Conservation (phyloP, 2,888 invertebrate species). For the Acanthopleura granulata region DNA sequence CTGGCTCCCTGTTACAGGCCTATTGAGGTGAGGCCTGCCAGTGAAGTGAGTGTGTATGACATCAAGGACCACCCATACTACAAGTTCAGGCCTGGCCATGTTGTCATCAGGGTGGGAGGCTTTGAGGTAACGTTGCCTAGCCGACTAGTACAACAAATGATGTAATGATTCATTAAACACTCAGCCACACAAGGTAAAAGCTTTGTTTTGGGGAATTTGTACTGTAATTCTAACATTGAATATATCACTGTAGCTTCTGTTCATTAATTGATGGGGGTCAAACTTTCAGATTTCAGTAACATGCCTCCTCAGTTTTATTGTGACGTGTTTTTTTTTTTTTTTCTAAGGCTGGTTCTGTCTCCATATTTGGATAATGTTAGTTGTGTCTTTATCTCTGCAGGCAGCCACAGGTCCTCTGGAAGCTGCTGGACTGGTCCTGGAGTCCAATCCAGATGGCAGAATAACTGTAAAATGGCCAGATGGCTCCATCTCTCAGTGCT, state of each 20-base stretch:
- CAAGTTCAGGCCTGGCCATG: conserved; percentile 91
- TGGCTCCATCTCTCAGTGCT: conserved; percentile 86
- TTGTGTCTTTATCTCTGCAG: neutral
- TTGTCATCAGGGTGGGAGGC: conserved; percentile 74
- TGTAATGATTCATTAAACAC: too few species aligned
- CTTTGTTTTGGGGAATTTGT: too few species aligned
- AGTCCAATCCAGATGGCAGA: conserved; percentile 85
- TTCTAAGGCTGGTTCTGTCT: too few species aligned
- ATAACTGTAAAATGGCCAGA: conserved; percentile 94
- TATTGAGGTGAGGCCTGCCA: conserved; percentile 78
- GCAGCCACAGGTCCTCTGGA: conserved; percentile 51
- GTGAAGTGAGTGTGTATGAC: conserved; percentile 95
- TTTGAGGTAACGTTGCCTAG: conserved; percentile 40
- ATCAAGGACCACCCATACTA: conserved; percentile 95
- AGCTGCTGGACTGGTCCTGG: conserved; percentile 88
- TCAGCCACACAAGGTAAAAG: too few species aligned
- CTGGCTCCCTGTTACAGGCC: conserved; percentile 71
- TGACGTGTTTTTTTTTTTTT: too few species aligned
- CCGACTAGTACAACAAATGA: too few species aligned
- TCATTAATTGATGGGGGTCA: too few species aligned
- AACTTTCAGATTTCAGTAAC: too few species aligned
- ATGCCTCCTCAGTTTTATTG: too few species aligned
- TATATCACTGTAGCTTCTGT: too few species aligned
- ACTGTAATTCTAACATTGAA: too few species aligned
- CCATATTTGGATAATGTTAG: too few species aligned